Base-by-base conservation (phyloP, 2,113 vertebrate genomes). In the Larimichthys crocea region DNA sequence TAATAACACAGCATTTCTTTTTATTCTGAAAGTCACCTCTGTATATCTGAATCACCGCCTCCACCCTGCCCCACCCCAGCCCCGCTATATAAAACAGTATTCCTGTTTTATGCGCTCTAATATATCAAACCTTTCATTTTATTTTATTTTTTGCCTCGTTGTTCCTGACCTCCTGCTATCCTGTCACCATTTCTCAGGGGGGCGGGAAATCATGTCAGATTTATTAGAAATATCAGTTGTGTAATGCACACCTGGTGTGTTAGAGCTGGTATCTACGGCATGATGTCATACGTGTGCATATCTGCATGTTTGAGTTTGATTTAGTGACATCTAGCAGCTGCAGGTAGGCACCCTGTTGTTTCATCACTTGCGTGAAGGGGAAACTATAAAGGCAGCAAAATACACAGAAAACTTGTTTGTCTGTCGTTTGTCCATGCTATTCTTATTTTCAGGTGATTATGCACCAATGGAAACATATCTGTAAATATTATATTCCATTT, bases 1-100 rank as follows among this genome's bases (percentile, higher is more conserved):
- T 16, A 85, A 64, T 53, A 82, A 89, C 75, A 87, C 80, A 82
- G 59, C 42, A 49, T 64, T 53, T 31, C 73, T 70, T 86, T 91
- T 78, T 65, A 82, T 80, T 76, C 82, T 79, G 76, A 90, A 78
- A 84, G 76, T 86, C 44, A 1, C 66, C 77, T 52, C 68, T 50
- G 72, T 79, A 66, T 62, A 49, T 42, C 55, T 60, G 70, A 69
- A 72, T 55, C 35, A 50, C 48, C 24, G 2, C 3, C 3, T 61
- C 8, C 44, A 5, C 40, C 65, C 65, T 40, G 35, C 52, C 66
- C 20, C 52, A 22, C 20, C n/a, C 50, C 1, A 35, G 0, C 24
- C 46, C 50, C 67, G 26, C 26, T 26, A 3, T 3, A 26, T 26
- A 29, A 48, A 57, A 69, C 48, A 60, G n/a, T 29, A 22, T 53